Base-by-base conservation (phyloP, 2,888 invertebrate genomes). In the Prenolepis imparis region DNA sequence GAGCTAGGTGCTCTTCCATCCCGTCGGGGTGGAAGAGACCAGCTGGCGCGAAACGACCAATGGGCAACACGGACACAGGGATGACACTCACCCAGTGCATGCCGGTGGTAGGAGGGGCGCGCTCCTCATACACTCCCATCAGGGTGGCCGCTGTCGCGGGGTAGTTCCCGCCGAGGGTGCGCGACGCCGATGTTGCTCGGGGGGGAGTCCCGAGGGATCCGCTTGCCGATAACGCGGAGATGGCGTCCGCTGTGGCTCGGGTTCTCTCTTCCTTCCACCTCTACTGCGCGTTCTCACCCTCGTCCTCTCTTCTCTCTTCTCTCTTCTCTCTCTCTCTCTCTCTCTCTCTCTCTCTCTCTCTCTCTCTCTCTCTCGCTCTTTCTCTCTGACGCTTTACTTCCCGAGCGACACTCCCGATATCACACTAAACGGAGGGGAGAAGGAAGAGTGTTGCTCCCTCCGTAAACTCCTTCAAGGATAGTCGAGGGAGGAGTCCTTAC, bases 91-190 rank as follows among this genome's bases (percentile, higher is more conserved):
- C 98, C 98, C 98, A 98, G 97, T 98, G 98, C 98, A 98, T 97
- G 96, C 96, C 98, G 97, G 97, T 97, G 96, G 97, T 97, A 96
- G 96, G 96, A 95, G 95, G 95, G 95, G 95, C 96, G 95, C 96
- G 96, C 96, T 97, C 97, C 96, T 97, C 97, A 97, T 97, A 98
- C 96, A 98, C 97, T 97, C 98, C 98, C 98, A 98, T 98, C 97
- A 97, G 97, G 94, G 94, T 95, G 94, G 94, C 94, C 94, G 94
- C 93, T 94, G 92, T 94, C 91, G 93, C 94, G 94, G 94, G 94
- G 93, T 93, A 91, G 90, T 93, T 94, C 94, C 94, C 94, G 93
- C 93, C 87, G 91, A 93, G 92, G 92, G 92, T 93, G 93, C 91
- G 92, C 92, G 93, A 93, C 91, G 92, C 90, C 89, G 93, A 92